Percentiles rank a stretch among this genome's conserved stretches.
Evolutionary conservation across 2,113 vertebrate genomes (phyloP).

Genomic region (Salminus brasiliensis): DNA sequence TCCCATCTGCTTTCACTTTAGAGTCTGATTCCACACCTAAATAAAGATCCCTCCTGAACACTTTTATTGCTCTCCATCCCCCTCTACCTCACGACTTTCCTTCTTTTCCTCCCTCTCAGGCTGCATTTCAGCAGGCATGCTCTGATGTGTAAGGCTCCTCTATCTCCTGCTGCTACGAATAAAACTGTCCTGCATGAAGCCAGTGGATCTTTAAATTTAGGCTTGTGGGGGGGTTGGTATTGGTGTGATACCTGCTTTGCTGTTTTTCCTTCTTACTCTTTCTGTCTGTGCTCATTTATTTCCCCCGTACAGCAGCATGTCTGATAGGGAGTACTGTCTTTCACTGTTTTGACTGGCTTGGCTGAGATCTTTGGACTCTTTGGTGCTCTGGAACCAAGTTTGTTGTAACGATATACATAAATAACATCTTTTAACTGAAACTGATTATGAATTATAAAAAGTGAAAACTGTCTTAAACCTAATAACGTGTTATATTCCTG

Average conservation of each 20-base stretch:
- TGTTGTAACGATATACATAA: not conserved
- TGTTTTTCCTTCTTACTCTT: not conserved
- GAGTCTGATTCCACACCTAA: constrained; percentile 74
- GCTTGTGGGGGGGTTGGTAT: constrained; percentile 43
- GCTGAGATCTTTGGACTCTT: not conserved
- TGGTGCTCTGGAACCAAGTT: not conserved
- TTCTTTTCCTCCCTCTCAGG: constrained; percentile 41
- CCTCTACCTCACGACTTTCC: constrained; percentile 49
- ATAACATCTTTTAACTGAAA: not conserved
- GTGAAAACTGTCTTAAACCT: too few species aligned
- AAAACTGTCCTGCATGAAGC: constrained; percentile 54
- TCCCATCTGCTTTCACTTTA: constrained; percentile 81
- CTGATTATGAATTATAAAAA: not conserved
- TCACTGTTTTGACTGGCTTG: not conserved
- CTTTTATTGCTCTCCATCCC: constrained; percentile 67
- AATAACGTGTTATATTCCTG: too few species aligned
- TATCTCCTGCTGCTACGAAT: constrained; percentile 48
- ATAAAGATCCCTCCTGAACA: constrained; percentile 77
- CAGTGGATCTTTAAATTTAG: constrained; percentile 45
- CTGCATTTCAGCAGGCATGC: constrained; percentile 46
- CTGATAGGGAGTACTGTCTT: not conserved
- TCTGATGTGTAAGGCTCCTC: constrained; percentile 44
- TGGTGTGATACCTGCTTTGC: constrained; percentile 10
- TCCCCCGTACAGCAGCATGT: constrained; percentile 5
- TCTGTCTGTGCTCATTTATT: not conserved